Evolutionary conservation across 2,888 invertebrate species (phyloP), one percentile per base, ranked within the genome.

Genomic region (Pogonocherus hispidulus): DNA sequence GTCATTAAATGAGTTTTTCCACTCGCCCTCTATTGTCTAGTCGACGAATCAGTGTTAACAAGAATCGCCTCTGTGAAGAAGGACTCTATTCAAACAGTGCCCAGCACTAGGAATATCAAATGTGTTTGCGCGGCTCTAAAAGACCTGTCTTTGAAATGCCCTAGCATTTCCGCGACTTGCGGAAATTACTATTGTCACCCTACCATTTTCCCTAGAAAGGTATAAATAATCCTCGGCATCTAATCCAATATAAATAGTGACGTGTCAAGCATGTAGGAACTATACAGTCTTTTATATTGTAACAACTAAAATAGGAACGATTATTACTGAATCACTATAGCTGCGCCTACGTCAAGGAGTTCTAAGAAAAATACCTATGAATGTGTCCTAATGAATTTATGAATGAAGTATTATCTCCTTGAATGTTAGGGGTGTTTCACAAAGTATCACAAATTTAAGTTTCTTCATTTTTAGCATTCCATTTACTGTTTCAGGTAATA

Each of bases 171-270:
- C 32, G 14, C 14, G 18, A 18, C 16, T 52, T 52, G 14, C 27
- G 52, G 52, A 52, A 52, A 52, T 52, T 52, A 32, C 52, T 52
- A 18, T 32, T 52, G 16, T 32, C 32, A 18, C 18, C 16, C 2
- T 14, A 16, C 18, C 52, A 52, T 52, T 52, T 41, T 41, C 41
- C 41, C n/a, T 14, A 14, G 41, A 41, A 41, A 41, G 41, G 16
- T 14, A 41, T 41, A 16, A 16, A 41, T 41, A 41, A 14, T 41
- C 41, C 16, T 27, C 14, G 41, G 14, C 14, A 41, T 16, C 41
- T 8, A 41, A 41, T 41, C 16, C 41, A 41, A 41, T 41, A n/a
- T 41, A 41, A 41, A 41, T 41, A 41, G 41, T 41, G 41, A 41
- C 41, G 41, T 41, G 41, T 41, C 41, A 41, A 41, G 41, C 41